Evolutionary conservation across 2,113 vertebrate genomes (phyloP).

Genomic region (Fulmarus glacialis): DNA sequence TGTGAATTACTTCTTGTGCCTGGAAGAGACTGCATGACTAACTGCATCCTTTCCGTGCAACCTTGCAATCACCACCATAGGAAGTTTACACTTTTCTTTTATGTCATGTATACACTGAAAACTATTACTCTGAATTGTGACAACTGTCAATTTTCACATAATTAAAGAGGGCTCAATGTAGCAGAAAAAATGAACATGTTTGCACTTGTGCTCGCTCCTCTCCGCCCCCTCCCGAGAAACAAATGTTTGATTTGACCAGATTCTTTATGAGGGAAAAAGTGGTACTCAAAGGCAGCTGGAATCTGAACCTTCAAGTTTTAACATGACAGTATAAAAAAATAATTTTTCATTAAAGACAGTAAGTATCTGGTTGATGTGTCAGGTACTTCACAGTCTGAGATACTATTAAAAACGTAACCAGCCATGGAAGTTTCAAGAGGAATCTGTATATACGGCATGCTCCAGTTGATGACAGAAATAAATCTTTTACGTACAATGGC

Average conservation of each 20-base stretch:
- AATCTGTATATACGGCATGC: conserved; percentile 1
- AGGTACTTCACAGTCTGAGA: background rate
- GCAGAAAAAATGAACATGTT: background rate
- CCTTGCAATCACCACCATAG: background rate
- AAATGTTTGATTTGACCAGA: background rate
- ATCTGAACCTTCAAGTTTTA: background rate
- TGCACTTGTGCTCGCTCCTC: background rate
- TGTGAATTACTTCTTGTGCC: background rate
- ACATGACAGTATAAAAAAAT: background rate
- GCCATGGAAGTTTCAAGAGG: background rate
- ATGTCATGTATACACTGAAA: background rate
- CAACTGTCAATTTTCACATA: background rate
- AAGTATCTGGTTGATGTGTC: conserved; percentile 1
- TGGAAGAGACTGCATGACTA: background rate
- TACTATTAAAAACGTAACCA: background rate
- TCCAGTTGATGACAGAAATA: conserved; percentile 67
- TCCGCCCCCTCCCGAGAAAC: background rate
- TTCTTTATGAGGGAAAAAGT: background rate
- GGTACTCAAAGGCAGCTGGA: background rate
- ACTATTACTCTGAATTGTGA: background rate
- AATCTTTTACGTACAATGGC: conserved; percentile 64
- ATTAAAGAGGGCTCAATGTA: background rate
- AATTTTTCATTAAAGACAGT: background rate
- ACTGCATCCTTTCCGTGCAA: background rate
- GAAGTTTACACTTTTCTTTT: background rate